A percentile compares a stretch with the other conserved stretches of the same genome.
phyloP scores from a whole-genome alignment of 2,888 invertebrate genomes.

The Chironomus riparius region DNA sequence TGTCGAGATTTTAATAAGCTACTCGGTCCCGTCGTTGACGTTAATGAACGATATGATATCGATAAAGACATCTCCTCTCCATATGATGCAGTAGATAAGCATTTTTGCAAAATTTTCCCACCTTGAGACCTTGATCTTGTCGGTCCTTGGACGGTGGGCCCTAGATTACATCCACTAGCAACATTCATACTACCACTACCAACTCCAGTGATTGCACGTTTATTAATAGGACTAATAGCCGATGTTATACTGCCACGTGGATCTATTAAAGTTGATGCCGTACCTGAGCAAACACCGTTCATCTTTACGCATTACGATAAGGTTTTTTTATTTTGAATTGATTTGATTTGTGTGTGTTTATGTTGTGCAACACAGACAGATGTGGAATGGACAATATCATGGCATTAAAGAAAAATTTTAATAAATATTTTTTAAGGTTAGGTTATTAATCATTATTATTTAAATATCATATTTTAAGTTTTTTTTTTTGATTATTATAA shows the following conservation, averaged over 20 bases:
- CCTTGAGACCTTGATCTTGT: conserved; percentile 76
- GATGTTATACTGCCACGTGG: conserved; percentile 29
- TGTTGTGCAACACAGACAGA: not conserved
- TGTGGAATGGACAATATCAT: not conserved
- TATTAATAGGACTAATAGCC: conserved; percentile 26
- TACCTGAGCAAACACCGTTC: conserved; percentile 30
- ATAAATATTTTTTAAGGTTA: not conserved
- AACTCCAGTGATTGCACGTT: conserved; percentile 29
- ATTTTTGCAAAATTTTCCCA: conserved; percentile 88
- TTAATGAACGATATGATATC: conserved; percentile 40
- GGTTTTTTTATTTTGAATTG: not conserved
- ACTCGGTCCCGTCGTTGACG: conserved; percentile 36
- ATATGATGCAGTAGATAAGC: conserved; percentile 81
- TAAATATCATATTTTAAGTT: too few species aligned
- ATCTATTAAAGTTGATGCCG: conserved; percentile 28
- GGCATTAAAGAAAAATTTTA: too few species aligned
- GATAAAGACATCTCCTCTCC: conserved; percentile 54
- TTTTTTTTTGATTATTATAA: not conserved
- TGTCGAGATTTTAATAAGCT: conserved; percentile 75
- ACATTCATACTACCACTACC: conserved; percentile 29
- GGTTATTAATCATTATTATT: not conserved
- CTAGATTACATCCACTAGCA: conserved; percentile 32
- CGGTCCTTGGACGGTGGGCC: conserved; percentile 28
- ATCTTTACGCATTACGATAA: conserved; percentile 4
- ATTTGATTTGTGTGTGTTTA: not conserved